Base-by-base conservation (phyloP, 2,888 invertebrate species). In the Leucoma salicis region DNA sequence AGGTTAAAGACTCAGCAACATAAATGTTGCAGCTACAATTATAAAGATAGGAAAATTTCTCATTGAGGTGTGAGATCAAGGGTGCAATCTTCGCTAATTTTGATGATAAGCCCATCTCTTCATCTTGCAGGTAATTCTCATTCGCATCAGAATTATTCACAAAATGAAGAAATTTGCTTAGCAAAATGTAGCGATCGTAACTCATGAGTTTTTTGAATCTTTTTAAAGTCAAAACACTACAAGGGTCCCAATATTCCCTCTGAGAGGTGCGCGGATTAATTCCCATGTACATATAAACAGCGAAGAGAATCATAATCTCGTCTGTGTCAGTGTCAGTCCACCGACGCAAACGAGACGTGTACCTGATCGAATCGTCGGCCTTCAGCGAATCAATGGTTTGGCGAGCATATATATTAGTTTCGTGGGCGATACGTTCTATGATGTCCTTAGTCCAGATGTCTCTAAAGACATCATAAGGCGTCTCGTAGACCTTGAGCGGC, bases 321-420 rank as follows among this genome's bases (percentile, higher is more conserved):
- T 56, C 39, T 31, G 28, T 41, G 33, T 46, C 16, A 5, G 59
- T 60, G 14, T 42, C 45, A 1, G 10, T 15, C 60, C 62, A 64
- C 15, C 15, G 11, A 39, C 31, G 44, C 1, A 57, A 3, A 11
- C 57, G 56, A 42, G 54, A 56, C 7, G 12, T 16, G 25, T 5
- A 12, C 6, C 27, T 36, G 5, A 48, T 21, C 12, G n/a, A 18
- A 5, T 40, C 42, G 29, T 0, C 10, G 0, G 1, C 12, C 31
- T 31, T 32, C n/a, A 18, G 12, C n/a, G n/a, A n/a, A 11, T 39
- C 57, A 39, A 61, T 54, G 4, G 32, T 45, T 34, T 60, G 53
- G n/a, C 42, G 13, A 1, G 58, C 64, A 16, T 57, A 64, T 3
- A 2, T 35, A 42, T 64, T 64, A 15, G 60, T 62, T 46, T 64